Evolutionary conservation across 1,140 invertebrate genomes (phyloP), one percentile per base, ranked within the genome.

Genomic region (Saccostrea cuccullata): DNA sequence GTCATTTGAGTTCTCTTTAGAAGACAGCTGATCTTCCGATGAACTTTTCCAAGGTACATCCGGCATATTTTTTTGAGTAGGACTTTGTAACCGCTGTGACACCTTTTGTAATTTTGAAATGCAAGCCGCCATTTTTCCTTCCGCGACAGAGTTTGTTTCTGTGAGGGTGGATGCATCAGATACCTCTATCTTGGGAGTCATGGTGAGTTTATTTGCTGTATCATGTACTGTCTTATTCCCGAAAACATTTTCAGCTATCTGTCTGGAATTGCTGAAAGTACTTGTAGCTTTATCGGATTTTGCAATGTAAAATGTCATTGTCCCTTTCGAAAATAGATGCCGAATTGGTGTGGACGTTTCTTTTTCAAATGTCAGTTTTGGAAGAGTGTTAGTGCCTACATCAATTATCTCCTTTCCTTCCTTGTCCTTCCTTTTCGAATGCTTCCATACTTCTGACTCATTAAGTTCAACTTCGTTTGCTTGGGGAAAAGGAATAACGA

Each of bases 281-380:
- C 92, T 93, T 0, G 93, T 94, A 20, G 91, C 86, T 90, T 93
- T 93, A 73, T 94, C 93, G 26, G 91, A 90, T 86, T 92, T 93
- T 58, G 91, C 87, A n/a, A 91, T 88, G 26, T 91, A 92, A 83
- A 92, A 91, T 15, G 93, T 94, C 92, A 93, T 94, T 20, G 92
- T 94, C 8, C 91, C 92, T 88, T 92, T 92, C 17, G 91, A 91
- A 77, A 93, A 92, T 2, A 92, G 87, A 89, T 93, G 92, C 12
- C 91, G 86, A 6, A 92, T 90, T 13, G 92, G 91, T 1, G 93
- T 94, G 40, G 88, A 92, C 20, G 93, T 93, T 87, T 93, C 93
- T 82, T 93, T 94, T 85, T 94, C 93, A 70, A 92, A 94, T 26
- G 93, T 93, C 17, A 92, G 40, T 84, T 92, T 93, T 5, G 90